A percentile compares a stretch with the other conserved stretches of the same genome.
Conservation (phyloP, 2,888 invertebrate species). For the Antitype chi region DNA sequence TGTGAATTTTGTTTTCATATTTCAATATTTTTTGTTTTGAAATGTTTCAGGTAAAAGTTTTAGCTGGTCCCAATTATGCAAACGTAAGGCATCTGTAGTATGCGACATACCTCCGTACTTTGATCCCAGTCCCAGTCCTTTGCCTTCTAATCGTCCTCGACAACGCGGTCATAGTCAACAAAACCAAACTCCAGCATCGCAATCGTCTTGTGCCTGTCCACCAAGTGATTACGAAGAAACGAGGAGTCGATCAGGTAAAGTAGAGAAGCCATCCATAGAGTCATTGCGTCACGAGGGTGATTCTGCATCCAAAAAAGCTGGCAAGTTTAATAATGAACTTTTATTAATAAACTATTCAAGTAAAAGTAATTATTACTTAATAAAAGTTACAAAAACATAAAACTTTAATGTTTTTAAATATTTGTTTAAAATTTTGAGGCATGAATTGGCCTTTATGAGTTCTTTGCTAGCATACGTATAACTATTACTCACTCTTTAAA, state of each 20-base stretch:
- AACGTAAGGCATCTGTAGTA: neutral
- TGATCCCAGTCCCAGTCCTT: neutral
- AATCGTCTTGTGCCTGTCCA: neutral
- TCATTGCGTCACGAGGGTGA: neutral
- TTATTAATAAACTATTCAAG: no score
- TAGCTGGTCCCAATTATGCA: neutral
- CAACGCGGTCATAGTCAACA: neutral
- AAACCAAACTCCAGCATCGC: neutral
- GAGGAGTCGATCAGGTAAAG: neutral
- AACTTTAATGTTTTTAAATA: no score
- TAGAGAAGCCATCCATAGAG: neutral
- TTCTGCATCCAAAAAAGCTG: neutral
- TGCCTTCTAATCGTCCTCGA: neutral
- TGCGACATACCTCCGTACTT: neutral
- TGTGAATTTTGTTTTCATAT: neutral
- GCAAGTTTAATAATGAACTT: no score
- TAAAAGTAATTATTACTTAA: no score
- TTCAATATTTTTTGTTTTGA: neutral
- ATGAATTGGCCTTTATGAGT: neutral
- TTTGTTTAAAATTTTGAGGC: no score
- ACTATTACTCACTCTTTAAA: neutral
- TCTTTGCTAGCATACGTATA: neutral
- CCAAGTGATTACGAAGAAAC: neutral
- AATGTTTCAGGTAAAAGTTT: slow-evolving; percentile 13
- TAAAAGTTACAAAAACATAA: no score